These are phyloP conservation scores for Drosophila micromelanica DNA, from an alignment of 1,140 invertebrate species.

Conservation along the genomic window DNA sequence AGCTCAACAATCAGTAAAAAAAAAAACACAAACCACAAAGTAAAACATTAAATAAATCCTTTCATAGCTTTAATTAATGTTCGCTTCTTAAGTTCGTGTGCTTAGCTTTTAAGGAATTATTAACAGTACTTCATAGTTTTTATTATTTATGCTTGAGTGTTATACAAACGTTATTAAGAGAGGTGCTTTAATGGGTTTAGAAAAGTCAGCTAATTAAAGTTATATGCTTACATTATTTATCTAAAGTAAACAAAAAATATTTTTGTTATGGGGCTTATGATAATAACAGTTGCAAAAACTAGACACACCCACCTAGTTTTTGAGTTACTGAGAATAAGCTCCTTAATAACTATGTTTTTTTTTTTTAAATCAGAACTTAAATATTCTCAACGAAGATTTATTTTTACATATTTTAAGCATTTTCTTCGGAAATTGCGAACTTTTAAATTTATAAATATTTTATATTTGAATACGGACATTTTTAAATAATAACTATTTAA, in stretches of 20 bases:
- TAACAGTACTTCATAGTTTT: conserved; percentile 5
- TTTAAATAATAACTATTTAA: too few species aligned
- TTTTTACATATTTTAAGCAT: too few species aligned
- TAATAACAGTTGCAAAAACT: background rate
- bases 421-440: too few species aligned
- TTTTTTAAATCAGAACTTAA: too few species aligned
- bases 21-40: conserved; percentile 8
- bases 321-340: background rate
- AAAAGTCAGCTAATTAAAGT: background rate
- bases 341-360: conserved; percentile 23
- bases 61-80: conserved; percentile 72
- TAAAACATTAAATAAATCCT: conserved; percentile 39
- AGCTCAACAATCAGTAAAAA: conserved; percentile 78
- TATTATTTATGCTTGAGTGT: background rate
- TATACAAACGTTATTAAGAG: background rate
- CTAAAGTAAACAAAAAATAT: conserved; percentile 8
- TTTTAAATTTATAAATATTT: too few species aligned
- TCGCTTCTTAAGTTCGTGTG: conserved; percentile 53
- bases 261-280: conserved; percentile 4
- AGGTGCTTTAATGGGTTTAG: background rate
- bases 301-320: conserved; percentile 35
- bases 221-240: too few species aligned
- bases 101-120: conserved; percentile 36
- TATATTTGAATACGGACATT: too few species aligned
- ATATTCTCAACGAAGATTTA: too few species aligned